A percentile compares a stretch with the other conserved stretches of the same genome.
Conservation (phyloP, 2,113 vertebrate genomes). For the Dasypus novemcinctus region DNA sequence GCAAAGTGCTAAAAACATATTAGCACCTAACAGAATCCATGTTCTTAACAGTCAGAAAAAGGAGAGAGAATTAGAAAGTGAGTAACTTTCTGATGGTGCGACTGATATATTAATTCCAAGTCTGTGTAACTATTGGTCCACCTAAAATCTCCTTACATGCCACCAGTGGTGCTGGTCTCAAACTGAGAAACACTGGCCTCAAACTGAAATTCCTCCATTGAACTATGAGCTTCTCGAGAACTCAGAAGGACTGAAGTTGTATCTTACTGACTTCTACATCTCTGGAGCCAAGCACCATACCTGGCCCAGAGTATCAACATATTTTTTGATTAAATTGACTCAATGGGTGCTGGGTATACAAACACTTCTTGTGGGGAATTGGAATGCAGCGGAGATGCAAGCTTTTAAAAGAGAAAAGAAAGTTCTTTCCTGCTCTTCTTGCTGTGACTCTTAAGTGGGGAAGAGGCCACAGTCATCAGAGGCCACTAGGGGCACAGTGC, state of each 20-base stretch:
- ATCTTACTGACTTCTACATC: not conserved
- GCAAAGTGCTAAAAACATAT: not conserved
- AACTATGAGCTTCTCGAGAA: not conserved
- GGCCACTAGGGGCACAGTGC: not conserved
- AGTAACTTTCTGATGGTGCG: not conserved
- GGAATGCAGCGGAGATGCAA: not conserved
- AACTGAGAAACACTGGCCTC: not conserved
- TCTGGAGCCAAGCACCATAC: not conserved
- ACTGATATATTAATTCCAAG: not conserved
- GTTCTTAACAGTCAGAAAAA: not conserved
- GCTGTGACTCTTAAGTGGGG: not conserved
- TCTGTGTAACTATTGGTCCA: not conserved
- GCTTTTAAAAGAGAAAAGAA: not conserved
- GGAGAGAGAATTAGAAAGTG: not conserved
- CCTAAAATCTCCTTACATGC: not conserved
- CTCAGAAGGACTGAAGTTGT: not conserved
- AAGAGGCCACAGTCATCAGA: not conserved
- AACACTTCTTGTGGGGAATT: not conserved
- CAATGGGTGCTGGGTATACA: not conserved
- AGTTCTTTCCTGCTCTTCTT: not conserved
- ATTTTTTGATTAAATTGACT: not conserved
- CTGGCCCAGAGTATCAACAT: not conserved
- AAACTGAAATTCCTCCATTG: not conserved
- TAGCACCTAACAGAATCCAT: not conserved
- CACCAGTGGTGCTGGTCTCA: not conserved